These are phyloP conservation scores for Leptobrachium ailaonicum DNA, from an alignment of 2,113 vertebrate species.

Conservation along the genomic window DNA sequence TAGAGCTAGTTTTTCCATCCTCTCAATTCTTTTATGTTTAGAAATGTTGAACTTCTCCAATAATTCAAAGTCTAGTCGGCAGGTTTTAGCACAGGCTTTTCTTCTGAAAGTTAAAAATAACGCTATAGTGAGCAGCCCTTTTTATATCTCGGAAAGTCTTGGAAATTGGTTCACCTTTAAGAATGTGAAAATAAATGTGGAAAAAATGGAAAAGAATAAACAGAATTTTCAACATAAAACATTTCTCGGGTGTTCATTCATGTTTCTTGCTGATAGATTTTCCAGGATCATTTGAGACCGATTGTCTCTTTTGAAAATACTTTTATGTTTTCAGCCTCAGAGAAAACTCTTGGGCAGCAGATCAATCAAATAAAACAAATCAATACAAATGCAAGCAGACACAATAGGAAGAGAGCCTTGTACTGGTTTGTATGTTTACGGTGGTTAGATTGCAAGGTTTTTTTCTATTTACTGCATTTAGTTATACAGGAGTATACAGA, in stretches of 20 bases:
- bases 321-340: slow-evolving; percentile 29
- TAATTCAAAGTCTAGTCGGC: no score
- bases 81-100: no score
- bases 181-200: slow-evolving; percentile 20
- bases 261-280: slow-evolving; percentile 17
- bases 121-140: no score
- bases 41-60: no score
- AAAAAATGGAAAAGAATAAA: slow-evolving; percentile 5
- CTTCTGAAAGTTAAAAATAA: no score
- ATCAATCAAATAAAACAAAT: slow-evolving; percentile 29
- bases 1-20: no score
- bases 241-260: slow-evolving; percentile 31
- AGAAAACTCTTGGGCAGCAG: slow-evolving; percentile 24
- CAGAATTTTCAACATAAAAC: slow-evolving; percentile 4
- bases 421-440: slow-evolving; percentile 6
- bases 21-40: no score
- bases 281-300: slow-evolving; percentile 29
- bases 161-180: not conserved
- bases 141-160: not conserved
- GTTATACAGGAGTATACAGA: not conserved
- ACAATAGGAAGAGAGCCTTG: slow-evolving; percentile 14
- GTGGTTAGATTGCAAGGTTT: not conserved
- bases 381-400: slow-evolving; percentile 32
- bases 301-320: slow-evolving; percentile 25
- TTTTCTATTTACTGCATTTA: not conserved